These are phyloP conservation scores for Sesia bembeciformis DNA, from an alignment of 2,888 invertebrate species.

Conservation along the genomic window DNA sequence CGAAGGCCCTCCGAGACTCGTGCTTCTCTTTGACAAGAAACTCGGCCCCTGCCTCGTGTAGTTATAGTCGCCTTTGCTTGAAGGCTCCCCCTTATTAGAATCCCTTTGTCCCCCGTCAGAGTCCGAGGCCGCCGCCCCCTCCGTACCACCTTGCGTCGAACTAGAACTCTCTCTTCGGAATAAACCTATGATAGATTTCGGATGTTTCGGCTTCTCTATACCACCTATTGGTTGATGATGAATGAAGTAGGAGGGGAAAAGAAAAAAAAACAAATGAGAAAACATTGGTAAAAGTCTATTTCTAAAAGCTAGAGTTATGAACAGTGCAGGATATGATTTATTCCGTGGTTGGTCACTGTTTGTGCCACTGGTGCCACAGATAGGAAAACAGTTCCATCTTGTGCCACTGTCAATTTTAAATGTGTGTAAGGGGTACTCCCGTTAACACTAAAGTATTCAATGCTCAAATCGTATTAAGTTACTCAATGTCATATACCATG, in stretches of 20 bases:
- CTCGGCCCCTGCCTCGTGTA: constrained; percentile 49
- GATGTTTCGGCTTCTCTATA: constrained; percentile 88
- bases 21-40: constrained; percentile 54
- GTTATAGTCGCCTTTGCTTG: constrained; percentile 43
- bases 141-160: constrained; percentile 76
- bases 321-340: not conserved
- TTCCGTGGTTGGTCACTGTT: too few relatives aligned
- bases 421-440: too few relatives aligned
- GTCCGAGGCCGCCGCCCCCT: constrained; percentile 70
- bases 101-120: constrained; percentile 61
- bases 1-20: constrained; percentile 64
- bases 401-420: too few relatives aligned
- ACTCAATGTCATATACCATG: too few relatives aligned
- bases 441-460: too few relatives aligned
- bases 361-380: too few relatives aligned
- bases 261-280: constrained; percentile 41
- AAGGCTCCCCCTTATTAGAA: constrained; percentile 51
- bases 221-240: constrained; percentile 76
- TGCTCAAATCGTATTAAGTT: too few relatives aligned
- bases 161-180: constrained; percentile 88
- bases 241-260: constrained; percentile 19
- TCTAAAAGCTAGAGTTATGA: constrained; percentile 13
- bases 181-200: constrained; percentile 91
- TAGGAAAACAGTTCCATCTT: too few relatives aligned
- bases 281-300: constrained; percentile 13